These are phyloP conservation scores for Diadema setosum DNA, from an alignment of 35 echinoderm and acorn worm genomes.

Conservation along the genomic window DNA sequence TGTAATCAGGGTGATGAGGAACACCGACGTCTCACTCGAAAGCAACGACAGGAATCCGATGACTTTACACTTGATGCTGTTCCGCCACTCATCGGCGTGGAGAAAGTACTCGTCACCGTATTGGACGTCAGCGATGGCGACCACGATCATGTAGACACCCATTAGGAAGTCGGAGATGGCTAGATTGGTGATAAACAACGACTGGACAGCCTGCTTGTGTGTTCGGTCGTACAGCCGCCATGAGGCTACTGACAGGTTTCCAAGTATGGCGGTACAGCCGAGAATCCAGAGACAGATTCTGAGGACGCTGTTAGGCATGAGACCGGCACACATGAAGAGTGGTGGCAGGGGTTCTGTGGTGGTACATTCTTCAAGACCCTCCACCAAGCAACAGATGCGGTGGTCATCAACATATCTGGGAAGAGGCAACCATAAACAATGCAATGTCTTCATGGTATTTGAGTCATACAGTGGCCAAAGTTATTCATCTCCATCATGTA, in stretches of 20 bases:
- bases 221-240: background rate
- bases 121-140: slow-evolving; percentile 8
- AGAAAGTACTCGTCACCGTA: slow-evolving; percentile 32
- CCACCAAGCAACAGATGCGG: slow-evolving; percentile 18
- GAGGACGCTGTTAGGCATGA: slow-evolving; percentile 29
- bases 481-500: no score
- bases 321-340: slow-evolving; percentile 16
- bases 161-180: slow-evolving; percentile 47
- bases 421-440: no score
- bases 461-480: no score
- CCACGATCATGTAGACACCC: slow-evolving; percentile 60
- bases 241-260: slow-evolving; percentile 21
- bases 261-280: slow-evolving; percentile 36
- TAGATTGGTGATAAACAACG: slow-evolving; percentile 27
- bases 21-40: slow-evolving; percentile 60
- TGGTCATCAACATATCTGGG: slow-evolving; percentile 49
- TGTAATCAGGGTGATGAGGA: slow-evolving; percentile 44
- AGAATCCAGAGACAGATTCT: slow-evolving; percentile 49
- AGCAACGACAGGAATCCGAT: slow-evolving; percentile 30
- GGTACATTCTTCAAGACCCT: background rate
- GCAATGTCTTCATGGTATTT: no score
- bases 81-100: background rate
- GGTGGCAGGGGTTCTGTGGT: background rate
- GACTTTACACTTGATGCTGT: background rate
- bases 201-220: background rate